A percentile compares a stretch with the other conserved stretches of the same genome.
These are phyloP conservation scores for Ommatoiulus sabulosus DNA, from an alignment of 2,888 invertebrate species.

Conservation along the genomic window DNA sequence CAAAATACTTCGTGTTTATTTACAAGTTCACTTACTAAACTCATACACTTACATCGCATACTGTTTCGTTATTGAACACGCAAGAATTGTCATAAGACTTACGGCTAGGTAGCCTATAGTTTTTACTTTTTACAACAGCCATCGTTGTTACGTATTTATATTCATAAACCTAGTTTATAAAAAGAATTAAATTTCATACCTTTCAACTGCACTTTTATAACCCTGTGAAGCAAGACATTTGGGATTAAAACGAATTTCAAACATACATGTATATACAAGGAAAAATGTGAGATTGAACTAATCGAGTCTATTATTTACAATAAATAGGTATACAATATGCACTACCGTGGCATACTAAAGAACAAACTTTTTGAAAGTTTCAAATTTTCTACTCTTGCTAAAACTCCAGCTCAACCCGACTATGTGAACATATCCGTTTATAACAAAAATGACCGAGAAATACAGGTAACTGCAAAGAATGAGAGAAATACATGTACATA, in stretches of 20 bases:
- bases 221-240: neutral
- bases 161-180: neutral
- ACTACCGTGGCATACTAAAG: neutral
- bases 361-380: neutral
- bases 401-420: neutral
- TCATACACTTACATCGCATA: neutral
- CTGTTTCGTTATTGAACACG: neutral
- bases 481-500: too few species aligned
- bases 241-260: neutral
- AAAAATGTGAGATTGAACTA: neutral
- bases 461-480: neutral
- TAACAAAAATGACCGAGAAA: neutral
- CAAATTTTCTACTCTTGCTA: neutral
- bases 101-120: neutral
- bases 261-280: neutral
- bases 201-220: neutral
- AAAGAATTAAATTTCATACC: neutral
- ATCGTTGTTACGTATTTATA: neutral
- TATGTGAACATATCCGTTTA: neutral
- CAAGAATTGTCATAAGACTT: neutral
- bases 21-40: neutral
- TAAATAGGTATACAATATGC: neutral
- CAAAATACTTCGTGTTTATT: conserved; percentile 7
- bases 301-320: neutral
- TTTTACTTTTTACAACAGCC: neutral